Evolutionary conservation across 2,113 vertebrate genomes (phyloP).

Genomic region (Machaerirhynchus nigripectus): DNA sequence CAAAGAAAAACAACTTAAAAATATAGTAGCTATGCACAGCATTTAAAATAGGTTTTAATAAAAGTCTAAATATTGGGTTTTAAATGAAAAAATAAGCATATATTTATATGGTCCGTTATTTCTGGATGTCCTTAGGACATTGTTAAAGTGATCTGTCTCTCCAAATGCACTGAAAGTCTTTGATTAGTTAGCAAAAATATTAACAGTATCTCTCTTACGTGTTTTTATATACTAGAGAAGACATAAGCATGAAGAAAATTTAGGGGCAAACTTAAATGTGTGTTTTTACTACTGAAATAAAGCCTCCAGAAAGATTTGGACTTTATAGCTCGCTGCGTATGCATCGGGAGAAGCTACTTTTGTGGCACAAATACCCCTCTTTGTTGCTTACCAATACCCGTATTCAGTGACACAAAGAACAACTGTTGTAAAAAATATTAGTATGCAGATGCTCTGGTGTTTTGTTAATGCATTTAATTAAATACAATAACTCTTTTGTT

Average conservation of each 20-base stretch:
- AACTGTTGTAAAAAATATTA: slow-evolving; percentile 84
- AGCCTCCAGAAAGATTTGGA: slow-evolving; percentile 2
- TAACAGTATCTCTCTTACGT: background rate
- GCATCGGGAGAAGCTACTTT: slow-evolving; percentile 60
- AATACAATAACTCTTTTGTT: slow-evolving; percentile 81
- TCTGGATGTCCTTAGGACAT: background rate
- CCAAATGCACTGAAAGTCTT: background rate
- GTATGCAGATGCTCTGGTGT: slow-evolving; percentile 87
- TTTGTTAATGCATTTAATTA: slow-evolving; percentile 80
- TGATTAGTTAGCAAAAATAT: background rate
- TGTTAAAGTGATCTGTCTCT: background rate
- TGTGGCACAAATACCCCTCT: slow-evolving; percentile 66
- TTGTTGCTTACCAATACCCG: slow-evolving; percentile 81
- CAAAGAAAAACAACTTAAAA: background rate
- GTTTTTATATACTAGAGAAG: background rate
- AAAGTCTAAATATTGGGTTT: background rate
- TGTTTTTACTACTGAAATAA: background rate
- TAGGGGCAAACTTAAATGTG: background rate
- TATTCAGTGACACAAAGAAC: slow-evolving; percentile 83
- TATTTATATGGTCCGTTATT: background rate
- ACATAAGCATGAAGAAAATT: background rate
- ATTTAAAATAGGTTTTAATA: background rate
- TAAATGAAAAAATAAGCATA: background rate
- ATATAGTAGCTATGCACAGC: background rate
- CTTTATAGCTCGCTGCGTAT: background rate